Conservation (phyloP, 2,888 invertebrate species). For the Kryphioiulus occultus region DNA sequence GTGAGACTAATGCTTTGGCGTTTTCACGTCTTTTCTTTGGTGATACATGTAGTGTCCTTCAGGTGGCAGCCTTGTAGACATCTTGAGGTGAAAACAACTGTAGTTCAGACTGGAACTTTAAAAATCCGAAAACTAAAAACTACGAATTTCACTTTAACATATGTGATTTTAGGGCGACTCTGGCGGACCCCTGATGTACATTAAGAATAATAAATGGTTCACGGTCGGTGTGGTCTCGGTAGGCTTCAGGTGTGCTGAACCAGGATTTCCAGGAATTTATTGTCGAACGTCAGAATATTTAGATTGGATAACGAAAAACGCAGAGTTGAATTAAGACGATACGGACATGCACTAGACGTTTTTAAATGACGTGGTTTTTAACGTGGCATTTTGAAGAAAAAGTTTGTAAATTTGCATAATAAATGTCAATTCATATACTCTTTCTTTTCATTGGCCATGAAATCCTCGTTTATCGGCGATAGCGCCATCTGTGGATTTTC, state of each 20-base stretch:
- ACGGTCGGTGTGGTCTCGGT: conserved; percentile 74
- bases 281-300: conserved; percentile 60
- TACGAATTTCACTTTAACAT: too few species aligned
- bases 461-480: not conserved
- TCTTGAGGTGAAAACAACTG: too few species aligned
- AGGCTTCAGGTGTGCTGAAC: conserved; percentile 70
- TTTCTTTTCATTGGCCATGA: not conserved
- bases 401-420: not conserved
- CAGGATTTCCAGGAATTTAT: conserved; percentile 62
- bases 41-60: too few species aligned
- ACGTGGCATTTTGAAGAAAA: not conserved
- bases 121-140: too few species aligned
- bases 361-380: not conserved
- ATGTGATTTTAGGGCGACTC: conserved; percentile 68
- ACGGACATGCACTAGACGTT: not conserved
- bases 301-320: conserved; percentile 60
- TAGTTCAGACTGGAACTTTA: too few species aligned
- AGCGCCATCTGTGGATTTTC: not conserved
- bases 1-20: too few species aligned
- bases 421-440: not conserved
- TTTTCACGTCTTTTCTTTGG: too few species aligned
- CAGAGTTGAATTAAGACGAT: not conserved
- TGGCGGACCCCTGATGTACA: conserved; percentile 79
- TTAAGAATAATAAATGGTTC: conserved; percentile 63
- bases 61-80: too few species aligned